A percentile compares a stretch with the other conserved stretches of the same genome.
Conservation (phyloP, 2,113 vertebrate species). For the Talpa occidentalis region DNA sequence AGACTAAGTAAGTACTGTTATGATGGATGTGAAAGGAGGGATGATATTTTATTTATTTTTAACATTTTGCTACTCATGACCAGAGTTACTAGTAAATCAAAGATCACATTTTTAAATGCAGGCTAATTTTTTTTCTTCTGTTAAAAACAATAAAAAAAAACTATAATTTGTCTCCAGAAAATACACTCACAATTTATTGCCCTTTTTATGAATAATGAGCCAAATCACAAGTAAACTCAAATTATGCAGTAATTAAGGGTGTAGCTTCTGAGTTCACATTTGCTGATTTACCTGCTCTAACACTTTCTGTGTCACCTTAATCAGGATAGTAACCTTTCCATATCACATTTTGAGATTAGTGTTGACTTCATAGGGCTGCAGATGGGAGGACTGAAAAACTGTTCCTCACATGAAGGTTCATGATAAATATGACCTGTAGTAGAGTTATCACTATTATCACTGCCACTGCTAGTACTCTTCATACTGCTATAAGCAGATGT, state of each 20-base stretch:
- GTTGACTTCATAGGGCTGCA: background rate
- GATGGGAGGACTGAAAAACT: background rate
- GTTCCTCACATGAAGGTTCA: background rate
- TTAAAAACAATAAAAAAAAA: conserved; percentile 25
- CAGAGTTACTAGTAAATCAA: background rate
- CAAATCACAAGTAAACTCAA: background rate
- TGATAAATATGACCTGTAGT: background rate
- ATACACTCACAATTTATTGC: background rate
- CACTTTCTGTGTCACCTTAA: background rate
- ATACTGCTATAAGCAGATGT: background rate
- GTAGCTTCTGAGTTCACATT: background rate
- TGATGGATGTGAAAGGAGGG: background rate
- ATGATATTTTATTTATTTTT: background rate
- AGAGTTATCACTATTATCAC: background rate
- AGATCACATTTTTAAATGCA: conserved; percentile 5
- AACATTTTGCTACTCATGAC: background rate
- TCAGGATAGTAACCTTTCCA: background rate
- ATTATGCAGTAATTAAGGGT: background rate
- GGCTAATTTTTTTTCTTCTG: conserved; percentile 6
- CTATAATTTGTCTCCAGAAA: background rate
- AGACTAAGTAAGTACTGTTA: background rate
- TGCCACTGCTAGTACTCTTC: background rate
- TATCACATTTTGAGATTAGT: background rate
- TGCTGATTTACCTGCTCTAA: background rate
- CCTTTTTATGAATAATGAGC: background rate